phyloP scores from a whole-genome alignment of 2,797 vertebrate species.

The Acanthornis magna region DNA sequence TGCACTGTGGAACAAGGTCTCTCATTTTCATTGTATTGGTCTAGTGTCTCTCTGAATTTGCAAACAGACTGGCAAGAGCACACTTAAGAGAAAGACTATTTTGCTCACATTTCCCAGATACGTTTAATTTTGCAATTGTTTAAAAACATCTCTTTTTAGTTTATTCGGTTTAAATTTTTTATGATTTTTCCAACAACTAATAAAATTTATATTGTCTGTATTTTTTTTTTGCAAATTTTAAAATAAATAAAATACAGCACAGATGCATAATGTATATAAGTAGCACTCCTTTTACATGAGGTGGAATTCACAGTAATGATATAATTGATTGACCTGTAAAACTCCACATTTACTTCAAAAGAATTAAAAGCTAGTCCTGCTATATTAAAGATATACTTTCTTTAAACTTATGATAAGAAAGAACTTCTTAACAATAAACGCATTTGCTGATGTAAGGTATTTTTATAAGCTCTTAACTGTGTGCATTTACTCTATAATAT shows the following conservation, averaged over 20 bases:
- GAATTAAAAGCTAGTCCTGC: background rate
- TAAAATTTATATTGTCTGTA: background rate
- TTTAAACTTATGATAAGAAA: background rate
- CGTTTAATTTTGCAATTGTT: background rate
- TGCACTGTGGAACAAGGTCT: background rate
- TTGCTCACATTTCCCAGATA: background rate
- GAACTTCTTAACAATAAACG: background rate
- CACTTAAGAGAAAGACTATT: background rate
- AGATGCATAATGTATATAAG: background rate
- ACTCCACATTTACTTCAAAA: background rate
- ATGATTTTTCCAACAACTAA: background rate
- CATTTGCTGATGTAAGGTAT: background rate
- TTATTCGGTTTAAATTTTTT: background rate
- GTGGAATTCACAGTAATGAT: background rate
- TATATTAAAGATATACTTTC: background rate
- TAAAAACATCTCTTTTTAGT: background rate
- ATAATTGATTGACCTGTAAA: background rate
- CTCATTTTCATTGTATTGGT: background rate
- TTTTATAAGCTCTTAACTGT: slow-evolving; percentile 10
- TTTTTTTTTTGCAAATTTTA: background rate
- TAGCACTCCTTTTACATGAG: background rate
- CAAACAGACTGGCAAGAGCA: background rate
- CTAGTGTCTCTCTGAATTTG: background rate
- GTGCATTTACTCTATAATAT: background rate
- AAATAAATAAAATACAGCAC: background rate